phyloP scores from a whole-genome alignment of 2,888 invertebrate genomes.

The Cantharis nigra region DNA sequence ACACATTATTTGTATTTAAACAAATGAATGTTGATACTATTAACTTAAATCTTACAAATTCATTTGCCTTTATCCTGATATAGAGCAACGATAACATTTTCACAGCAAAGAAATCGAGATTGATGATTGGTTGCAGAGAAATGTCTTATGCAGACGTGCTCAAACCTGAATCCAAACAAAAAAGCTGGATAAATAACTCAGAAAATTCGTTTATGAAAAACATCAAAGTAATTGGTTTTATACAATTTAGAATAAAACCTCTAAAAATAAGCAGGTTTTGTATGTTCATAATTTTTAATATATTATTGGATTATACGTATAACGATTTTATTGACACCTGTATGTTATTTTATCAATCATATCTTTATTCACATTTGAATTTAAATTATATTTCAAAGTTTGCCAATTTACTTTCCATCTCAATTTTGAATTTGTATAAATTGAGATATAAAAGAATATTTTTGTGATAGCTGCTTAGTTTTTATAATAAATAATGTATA shows the following conservation, averaged over 20 bases:
- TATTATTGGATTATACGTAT: not conserved
- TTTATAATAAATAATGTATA: too few species aligned
- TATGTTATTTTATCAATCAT: too few species aligned
- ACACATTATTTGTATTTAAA: not conserved
- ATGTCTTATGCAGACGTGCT: not conserved
- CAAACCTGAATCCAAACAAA: not conserved
- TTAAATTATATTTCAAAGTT: too few species aligned
- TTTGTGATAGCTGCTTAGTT: too few species aligned
- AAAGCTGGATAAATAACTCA: not conserved
- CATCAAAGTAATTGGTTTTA: not conserved
- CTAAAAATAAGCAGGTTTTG: not conserved
- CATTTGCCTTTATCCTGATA: not conserved
- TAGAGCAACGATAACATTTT: not conserved
- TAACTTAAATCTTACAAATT: not conserved
- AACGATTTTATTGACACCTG: not conserved
- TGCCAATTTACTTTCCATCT: too few species aligned
- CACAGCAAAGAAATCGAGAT: not conserved
- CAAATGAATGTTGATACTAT: not conserved
- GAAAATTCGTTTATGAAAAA: not conserved
- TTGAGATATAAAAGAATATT: too few species aligned
- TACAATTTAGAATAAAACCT: not conserved
- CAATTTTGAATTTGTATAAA: too few species aligned
- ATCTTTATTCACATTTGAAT: too few species aligned
- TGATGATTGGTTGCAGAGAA: not conserved
- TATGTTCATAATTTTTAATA: not conserved